A percentile compares a stretch with the other conserved stretches of the same genome.
These are phyloP conservation scores for Sisyra terminalis DNA, from an alignment of 2,888 invertebrate species.

Conservation along the genomic window DNA sequence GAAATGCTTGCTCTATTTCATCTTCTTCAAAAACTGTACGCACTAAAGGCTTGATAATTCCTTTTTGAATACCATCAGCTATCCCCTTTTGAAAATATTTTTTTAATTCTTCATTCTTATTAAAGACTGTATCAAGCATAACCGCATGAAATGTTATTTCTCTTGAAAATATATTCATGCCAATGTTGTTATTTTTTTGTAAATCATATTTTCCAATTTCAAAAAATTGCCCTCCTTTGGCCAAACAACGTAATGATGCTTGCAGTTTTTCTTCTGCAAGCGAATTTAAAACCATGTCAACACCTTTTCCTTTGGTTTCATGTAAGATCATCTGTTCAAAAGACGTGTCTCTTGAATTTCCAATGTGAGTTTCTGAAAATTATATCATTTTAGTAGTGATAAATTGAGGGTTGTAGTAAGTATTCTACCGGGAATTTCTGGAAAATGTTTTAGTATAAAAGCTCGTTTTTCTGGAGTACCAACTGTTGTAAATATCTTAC, in stretches of 20 bases:
- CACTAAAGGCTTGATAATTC: conserved; percentile 51
- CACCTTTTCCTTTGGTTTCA: conserved; percentile 71
- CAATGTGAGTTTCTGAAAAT: conserved; percentile 56
- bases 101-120: conserved; percentile 30
- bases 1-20: conserved; percentile 56
- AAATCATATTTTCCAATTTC: conserved; percentile 81
- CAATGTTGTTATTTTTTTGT: conserved; percentile 42
- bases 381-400: too few relatives aligned
- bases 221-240: conserved; percentile 47
- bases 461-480: conserved; percentile 33
- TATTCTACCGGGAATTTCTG: conserved; percentile 17
- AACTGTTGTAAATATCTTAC: conserved; percentile 44
- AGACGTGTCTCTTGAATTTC: conserved; percentile 69
- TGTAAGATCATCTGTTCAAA: conserved; percentile 75
- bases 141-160: conserved; percentile 64
- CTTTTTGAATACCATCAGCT: conserved; percentile 37
- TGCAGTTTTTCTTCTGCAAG: conserved; percentile 80
- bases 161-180: conserved; percentile 49
- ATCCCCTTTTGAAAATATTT: conserved; percentile 33
- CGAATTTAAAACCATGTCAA: conserved; percentile 83
- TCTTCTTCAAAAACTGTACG: conserved; percentile 43
- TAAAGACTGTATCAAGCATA: conserved; percentile 53
- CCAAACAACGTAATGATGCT: conserved; percentile 46
- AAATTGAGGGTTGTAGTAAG: too few relatives aligned
- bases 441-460: conserved; percentile 34